phyloP scores from a whole-genome alignment of 2,888 invertebrate genomes.

The Heliothis peltigera region DNA sequence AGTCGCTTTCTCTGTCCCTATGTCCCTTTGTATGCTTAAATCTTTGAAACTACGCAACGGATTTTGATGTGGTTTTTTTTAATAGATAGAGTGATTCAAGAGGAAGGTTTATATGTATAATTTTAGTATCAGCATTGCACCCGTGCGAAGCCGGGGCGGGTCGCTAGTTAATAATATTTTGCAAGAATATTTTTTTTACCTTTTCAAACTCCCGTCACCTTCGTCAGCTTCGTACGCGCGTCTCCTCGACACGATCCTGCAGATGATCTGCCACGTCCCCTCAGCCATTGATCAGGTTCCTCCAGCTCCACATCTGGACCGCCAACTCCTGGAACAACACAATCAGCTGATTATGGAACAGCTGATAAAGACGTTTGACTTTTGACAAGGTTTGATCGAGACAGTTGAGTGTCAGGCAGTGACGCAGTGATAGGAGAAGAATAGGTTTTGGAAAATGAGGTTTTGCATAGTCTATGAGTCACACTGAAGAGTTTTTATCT shows the following conservation, averaged over 20 bases:
- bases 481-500: too few relatives aligned
- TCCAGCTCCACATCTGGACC: conserved; percentile 67
- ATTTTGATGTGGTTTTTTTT: too few relatives aligned
- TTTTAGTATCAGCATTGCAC: too few relatives aligned
- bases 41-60: too few relatives aligned
- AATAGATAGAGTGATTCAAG: too few relatives aligned
- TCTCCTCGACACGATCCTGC: conserved; percentile 69
- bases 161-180: too few relatives aligned
- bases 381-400: neutral
- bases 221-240: conserved; percentile 68
- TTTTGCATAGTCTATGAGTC: neutral
- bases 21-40: too few relatives aligned
- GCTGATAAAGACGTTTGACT: conserved; percentile 15
- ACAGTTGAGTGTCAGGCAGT: conserved; percentile 16
- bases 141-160: too few relatives aligned
- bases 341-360: conserved; percentile 7
- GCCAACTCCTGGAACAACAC: conserved; percentile 48
- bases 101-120: too few relatives aligned
- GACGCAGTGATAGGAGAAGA: neutral
- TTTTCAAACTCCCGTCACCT: conserved; percentile 73
- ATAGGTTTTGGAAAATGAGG: neutral
- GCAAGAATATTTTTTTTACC: conserved; percentile 61
- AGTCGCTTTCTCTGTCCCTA: too few relatives aligned
- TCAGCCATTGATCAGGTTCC: conserved; percentile 78
- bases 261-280: conserved; percentile 71